These are phyloP conservation scores for Catocala sponsa DNA, from an alignment of 2,888 invertebrate species.

Conservation along the genomic window DNA sequence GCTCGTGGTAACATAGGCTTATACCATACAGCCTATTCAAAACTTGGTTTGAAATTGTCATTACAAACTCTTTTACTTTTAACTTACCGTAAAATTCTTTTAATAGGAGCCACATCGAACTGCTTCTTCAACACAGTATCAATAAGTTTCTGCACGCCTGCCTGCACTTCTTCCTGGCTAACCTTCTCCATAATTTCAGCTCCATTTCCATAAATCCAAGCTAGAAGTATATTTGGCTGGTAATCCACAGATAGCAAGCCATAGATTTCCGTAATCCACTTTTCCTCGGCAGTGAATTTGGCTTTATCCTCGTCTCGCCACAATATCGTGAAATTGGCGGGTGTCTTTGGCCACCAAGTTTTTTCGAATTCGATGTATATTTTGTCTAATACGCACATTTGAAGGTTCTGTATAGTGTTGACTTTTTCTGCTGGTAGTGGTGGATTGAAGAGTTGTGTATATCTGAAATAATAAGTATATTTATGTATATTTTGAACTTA, in stretches of 20 bases:
- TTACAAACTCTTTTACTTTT: neutral
- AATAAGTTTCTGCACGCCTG: constrained; percentile 86
- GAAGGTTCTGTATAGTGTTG: constrained; percentile 88
- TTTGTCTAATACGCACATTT: constrained; percentile 90
- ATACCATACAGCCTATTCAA: too few species aligned
- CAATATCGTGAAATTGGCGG: constrained; percentile 84
- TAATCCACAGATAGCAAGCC: constrained; percentile 89
- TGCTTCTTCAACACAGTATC: constrained; percentile 81
- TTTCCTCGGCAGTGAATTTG: constrained; percentile 74
- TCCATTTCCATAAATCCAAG: constrained; percentile 90
- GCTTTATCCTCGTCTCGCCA: constrained; percentile 87
- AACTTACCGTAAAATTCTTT: constrained; percentile 83
- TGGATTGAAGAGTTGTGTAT: constrained; percentile 88
- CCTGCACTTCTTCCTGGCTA: constrained; percentile 82
- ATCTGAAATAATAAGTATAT: constrained; percentile 59
- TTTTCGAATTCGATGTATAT: constrained; percentile 90
- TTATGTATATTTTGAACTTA: neutral
- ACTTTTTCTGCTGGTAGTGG: constrained; percentile 86
- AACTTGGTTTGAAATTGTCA: too few species aligned
- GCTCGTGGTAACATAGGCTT: too few species aligned
- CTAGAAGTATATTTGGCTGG: constrained; percentile 89
- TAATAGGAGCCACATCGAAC: constrained; percentile 86
- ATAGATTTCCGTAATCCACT: constrained; percentile 90
- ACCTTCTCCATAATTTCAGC: constrained; percentile 89
- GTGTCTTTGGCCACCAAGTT: constrained; percentile 89